Evolutionary conservation across 2,888 invertebrate genomes (phyloP).

Genomic region (Melieria crassipennis): DNA sequence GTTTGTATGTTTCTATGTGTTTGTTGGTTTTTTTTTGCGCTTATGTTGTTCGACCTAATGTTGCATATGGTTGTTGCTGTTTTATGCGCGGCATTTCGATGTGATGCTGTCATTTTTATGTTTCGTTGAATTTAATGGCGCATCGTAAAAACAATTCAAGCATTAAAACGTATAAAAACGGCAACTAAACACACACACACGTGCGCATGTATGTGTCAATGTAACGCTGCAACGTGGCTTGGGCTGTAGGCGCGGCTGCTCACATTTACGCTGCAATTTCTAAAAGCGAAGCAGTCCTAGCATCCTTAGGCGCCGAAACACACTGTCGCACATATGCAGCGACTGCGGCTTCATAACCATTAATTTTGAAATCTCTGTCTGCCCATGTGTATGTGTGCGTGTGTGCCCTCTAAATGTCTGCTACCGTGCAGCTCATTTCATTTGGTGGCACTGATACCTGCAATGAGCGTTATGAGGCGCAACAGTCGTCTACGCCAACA

Average conservation of each 20-base stretch:
- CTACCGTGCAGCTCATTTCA: constrained; percentile 17
- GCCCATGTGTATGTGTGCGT: background rate
- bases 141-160: constrained; percentile 19
- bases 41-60: too few species aligned
- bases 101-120: constrained; percentile 9
- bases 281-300: background rate
- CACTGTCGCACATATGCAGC: background rate
- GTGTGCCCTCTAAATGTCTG: background rate
- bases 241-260: too few species aligned
- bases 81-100: too few species aligned
- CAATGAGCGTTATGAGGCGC: constrained; percentile 15
- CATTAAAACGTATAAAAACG: constrained; percentile 12
- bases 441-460: constrained; percentile 25
- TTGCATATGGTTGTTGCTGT: too few species aligned
- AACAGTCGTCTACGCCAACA: constrained; percentile 6
- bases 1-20: too few species aligned
- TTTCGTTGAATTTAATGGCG: constrained; percentile 15
- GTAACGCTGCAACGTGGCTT: too few species aligned
- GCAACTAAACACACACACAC: background rate
- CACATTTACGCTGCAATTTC: too few species aligned
- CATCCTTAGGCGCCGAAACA: background rate
- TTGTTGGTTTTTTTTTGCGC: too few species aligned
- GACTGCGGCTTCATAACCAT: background rate
- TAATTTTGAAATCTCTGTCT: constrained; percentile 24
- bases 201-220: background rate